A percentile compares a stretch with the other conserved stretches of the same genome.
phyloP scores from a whole-genome alignment of 2,888 invertebrate species.

The Brachycybe producta region DNA sequence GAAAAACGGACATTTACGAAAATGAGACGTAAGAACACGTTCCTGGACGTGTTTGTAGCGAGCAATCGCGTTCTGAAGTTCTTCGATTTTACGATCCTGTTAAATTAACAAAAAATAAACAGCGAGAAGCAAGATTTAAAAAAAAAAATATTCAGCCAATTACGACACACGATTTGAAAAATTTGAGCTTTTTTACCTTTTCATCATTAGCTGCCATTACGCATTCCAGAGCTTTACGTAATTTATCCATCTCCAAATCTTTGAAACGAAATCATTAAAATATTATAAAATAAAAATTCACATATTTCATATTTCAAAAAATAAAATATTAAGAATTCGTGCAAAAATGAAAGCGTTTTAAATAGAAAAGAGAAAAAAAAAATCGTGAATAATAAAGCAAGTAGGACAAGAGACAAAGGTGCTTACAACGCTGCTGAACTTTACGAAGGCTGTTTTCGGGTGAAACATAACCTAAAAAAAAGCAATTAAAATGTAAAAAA shows the following conservation, averaged over 20 bases:
- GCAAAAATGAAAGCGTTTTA: not conserved
- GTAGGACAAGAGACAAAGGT: constrained; percentile 14
- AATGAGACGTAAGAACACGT: constrained; percentile 25
- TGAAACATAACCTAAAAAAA: constrained; percentile 12
- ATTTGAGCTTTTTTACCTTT: constrained; percentile 37
- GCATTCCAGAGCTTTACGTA: constrained; percentile 37
- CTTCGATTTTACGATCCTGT: constrained; percentile 35
- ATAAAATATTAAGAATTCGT: not conserved
- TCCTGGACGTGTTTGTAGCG: constrained; percentile 33
- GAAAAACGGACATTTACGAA: constrained; percentile 11
- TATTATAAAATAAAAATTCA: not conserved
- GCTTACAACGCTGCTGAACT: constrained; percentile 13
- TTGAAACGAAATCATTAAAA: constrained; percentile 21
- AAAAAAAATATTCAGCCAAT: not conserved
- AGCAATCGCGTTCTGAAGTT: constrained; percentile 30
- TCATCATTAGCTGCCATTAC: constrained; percentile 38
- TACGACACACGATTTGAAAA: constrained; percentile 2
- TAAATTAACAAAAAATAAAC: not conserved
- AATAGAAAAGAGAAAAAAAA: constrained; percentile 23
- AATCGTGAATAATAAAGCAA: constrained; percentile 3
- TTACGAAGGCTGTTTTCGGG: constrained; percentile 9
- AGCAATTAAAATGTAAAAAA: too few relatives aligned
- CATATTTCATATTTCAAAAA: not conserved
- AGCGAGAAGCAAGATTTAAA: not conserved
- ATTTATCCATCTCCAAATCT: constrained; percentile 38